phyloP scores from a whole-genome alignment of 1,140 invertebrate species.

The Rhagoletis zephyria region DNA sequence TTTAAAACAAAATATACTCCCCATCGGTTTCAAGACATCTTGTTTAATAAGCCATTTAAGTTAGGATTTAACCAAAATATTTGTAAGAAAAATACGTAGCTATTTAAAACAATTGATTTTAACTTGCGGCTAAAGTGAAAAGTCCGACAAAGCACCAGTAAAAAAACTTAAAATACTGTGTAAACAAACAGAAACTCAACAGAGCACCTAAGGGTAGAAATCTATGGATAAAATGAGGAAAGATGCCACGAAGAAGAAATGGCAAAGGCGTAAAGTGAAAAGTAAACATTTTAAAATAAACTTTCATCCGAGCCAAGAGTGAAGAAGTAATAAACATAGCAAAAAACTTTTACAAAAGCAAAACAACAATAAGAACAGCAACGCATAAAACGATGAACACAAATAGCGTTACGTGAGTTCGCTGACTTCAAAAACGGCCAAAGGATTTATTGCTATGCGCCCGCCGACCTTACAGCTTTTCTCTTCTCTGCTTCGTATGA shows the following conservation, averaged over 20 bases:
- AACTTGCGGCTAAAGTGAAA: background rate
- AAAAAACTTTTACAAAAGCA: background rate
- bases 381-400: background rate
- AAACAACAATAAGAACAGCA: background rate
- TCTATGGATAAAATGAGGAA: background rate
- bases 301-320: slow-evolving; percentile 8
- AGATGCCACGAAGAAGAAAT: background rate
- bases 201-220: background rate
- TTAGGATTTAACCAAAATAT: background rate
- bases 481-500: background rate
- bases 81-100: background rate
- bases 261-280: background rate
- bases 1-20: too few species aligned
- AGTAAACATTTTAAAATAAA: slow-evolving; percentile 34
- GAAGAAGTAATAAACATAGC: background rate
- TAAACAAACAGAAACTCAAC: background rate
- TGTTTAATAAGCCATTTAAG: too few species aligned
- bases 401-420: background rate
- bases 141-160: background rate
- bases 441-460: background rate
- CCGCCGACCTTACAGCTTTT: background rate
- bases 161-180: background rate
- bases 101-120: background rate
- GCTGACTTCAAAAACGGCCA: background rate
- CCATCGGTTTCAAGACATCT: too few species aligned